Base-by-base conservation (phyloP, 1,140 invertebrate genomes). In the Drosophila rhopaloa region DNA sequence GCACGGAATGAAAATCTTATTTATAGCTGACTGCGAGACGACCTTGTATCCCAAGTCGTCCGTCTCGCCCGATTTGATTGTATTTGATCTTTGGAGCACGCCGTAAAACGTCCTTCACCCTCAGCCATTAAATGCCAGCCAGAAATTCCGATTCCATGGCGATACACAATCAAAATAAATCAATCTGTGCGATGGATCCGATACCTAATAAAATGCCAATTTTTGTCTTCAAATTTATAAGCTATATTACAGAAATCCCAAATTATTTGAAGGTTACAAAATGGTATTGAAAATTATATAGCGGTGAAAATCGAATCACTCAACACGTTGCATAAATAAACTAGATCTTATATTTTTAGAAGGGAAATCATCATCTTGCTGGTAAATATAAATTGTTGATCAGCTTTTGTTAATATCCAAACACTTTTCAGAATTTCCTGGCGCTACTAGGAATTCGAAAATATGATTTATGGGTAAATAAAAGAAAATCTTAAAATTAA, bases 21-120 rank as follows among this genome's bases (percentile, higher is more conserved):
- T 86, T 86, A 86, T 86, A 86, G 86, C 78, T 66, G 62, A 58
- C 71, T 55, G 83, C 76, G 76, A 86, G 83, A 86, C 83, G 83
- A 88, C 83, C 83, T 86, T 86, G 83, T 78, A 79, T 43, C 67
- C 60, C 37, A 61, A 72, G 16, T 46, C 67, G 27, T 35, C 19
- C 35, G 47, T 71, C 41, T 53, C 27, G 76, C 40, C 53, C 53
- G 48, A 41, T 40, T 37, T 76, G 47, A 29, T 62, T 68, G 35
- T 62, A 60, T 37, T 65, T 50, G 24, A 55, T 73, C 63, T 63
- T 75, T 76, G 78, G 75, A 82, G 82, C 82, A 81, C 81, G 79
- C 81, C 81, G 77, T 24, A 65, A 55, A 60, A 43, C 84, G 83
- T 88, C 84, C 83, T 88, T 88, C 83, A 88, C 83, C 83, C 84